These are phyloP conservation scores for Trigoniulus corallinus DNA, from an alignment of 1,140 invertebrate genomes.

Conservation along the genomic window DNA sequence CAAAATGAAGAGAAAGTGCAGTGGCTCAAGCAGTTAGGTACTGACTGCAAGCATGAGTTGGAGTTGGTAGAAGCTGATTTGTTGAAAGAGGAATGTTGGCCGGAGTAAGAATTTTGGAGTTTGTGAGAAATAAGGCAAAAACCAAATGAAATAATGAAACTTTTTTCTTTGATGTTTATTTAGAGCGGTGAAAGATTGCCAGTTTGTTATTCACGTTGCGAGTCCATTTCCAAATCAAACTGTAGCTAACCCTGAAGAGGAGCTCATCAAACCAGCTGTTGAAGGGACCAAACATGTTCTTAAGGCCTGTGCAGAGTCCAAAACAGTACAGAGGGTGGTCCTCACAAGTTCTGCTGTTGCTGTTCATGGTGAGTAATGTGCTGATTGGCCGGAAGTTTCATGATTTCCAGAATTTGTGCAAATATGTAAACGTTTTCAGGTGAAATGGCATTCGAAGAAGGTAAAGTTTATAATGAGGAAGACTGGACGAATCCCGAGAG, in stretches of 20 bases:
- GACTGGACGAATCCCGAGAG: conserved; percentile 33
- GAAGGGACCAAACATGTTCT: conserved; percentile 37
- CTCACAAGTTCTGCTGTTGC: conserved; percentile 37
- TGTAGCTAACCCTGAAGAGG: conserved; percentile 25
- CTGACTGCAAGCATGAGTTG: conserved; percentile 27
- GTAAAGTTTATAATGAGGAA: conserved; percentile 30
- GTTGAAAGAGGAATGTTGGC: conserved; percentile 23
- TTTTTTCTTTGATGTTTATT: conserved; percentile 12
- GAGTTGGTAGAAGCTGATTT: conserved; percentile 33
- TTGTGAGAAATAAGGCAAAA: background rate
- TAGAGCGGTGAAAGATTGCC: conserved; percentile 33
- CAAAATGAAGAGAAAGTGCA: conserved; percentile 29
- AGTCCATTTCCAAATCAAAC: conserved; percentile 33
- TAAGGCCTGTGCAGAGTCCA: conserved; percentile 29
- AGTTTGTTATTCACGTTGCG: conserved; percentile 37
- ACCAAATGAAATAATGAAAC: background rate
- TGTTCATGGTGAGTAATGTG: conserved; percentile 27
- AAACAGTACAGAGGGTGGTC: conserved; percentile 35
- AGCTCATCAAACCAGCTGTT: conserved; percentile 33
- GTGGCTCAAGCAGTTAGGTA: conserved; percentile 25
- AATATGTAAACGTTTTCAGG: conserved; percentile 14
- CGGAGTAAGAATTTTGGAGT: conserved; percentile 19
- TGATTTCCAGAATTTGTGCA: conserved; percentile 13
- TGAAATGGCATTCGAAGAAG: conserved; percentile 16
- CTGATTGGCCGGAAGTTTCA: background rate